Evolutionary conservation across 1,140 invertebrate species (phyloP).

Genomic region (Euschistus heros): DNA sequence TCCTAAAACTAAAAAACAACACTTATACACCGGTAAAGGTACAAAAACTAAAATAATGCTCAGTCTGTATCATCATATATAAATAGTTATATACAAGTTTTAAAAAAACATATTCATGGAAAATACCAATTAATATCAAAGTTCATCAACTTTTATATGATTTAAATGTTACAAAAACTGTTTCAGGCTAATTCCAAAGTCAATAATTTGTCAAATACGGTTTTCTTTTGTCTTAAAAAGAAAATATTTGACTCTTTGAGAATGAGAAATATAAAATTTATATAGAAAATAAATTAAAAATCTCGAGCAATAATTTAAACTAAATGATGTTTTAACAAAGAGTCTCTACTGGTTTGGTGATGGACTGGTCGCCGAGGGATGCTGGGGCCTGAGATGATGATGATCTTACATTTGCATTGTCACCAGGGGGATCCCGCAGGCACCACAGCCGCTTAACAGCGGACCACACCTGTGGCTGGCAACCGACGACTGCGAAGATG

Average conservation of each 20-base stretch:
- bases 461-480: constrained; percentile 63
- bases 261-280: no score
- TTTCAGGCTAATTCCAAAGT: no score
- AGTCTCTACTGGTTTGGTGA: constrained; percentile 37
- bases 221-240: no score
- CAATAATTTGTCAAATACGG: no score
- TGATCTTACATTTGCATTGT: constrained; percentile 44
- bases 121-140: not conserved
- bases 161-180: no score
- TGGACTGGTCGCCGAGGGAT: constrained; percentile 60
- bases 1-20: not conserved
- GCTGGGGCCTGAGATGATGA: constrained; percentile 61
- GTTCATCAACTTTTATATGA: not conserved
- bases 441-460: constrained; percentile 54
- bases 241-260: no score
- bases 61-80: constrained; percentile 8
- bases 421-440: constrained; percentile 38
- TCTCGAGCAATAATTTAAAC: no score
- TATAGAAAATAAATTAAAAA: no score
- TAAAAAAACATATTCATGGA: not conserved
- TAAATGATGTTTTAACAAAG: constrained; percentile 25
- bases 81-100: constrained; percentile 2
- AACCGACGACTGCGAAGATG: constrained; percentile 78
- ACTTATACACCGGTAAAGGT: constrained; percentile 4
- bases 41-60: not conserved